These are phyloP conservation scores for Palloptera scutellata DNA, from an alignment of 2,888 invertebrate genomes.

Conservation along the genomic window DNA sequence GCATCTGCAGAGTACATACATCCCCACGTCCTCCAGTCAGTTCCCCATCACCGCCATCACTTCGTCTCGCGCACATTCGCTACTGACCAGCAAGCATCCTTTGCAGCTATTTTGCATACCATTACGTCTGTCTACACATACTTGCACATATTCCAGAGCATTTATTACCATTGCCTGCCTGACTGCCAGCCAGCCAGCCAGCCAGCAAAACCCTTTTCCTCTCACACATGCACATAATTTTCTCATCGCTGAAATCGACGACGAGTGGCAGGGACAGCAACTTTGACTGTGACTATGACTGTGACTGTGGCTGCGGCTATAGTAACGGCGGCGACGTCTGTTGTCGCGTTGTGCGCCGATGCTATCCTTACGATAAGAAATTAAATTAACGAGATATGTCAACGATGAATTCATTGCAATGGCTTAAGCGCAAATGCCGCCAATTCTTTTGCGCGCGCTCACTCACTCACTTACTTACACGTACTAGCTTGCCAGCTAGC, in stretches of 20 bases:
- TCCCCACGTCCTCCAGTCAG: too few species aligned
- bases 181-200: neutral
- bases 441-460: constrained; percentile 49
- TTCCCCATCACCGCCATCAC: too few species aligned
- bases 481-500: constrained; percentile 8
- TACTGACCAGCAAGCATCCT: constrained; percentile 26
- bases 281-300: too few species aligned
- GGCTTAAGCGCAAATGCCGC: constrained; percentile 63
- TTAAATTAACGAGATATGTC: constrained; percentile 65
- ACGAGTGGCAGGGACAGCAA: constrained; percentile 3
- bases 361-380: constrained; percentile 63
- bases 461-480: neutral
- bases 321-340: constrained; percentile 18
- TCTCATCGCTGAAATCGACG: constrained; percentile 18
- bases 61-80: too few species aligned
- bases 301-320: neutral
- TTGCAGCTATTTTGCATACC: constrained; percentile 44
- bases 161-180: neutral
- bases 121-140: constrained; percentile 23
- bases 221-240: neutral
- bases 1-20: too few species aligned
- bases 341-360: constrained; percentile 42
- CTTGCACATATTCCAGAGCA: neutral
- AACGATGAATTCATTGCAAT: constrained; percentile 63
- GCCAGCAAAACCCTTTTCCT: too few species aligned